phyloP scores from a whole-genome alignment of 1,140 invertebrate species.

The Neocloeon triangulifer region DNA sequence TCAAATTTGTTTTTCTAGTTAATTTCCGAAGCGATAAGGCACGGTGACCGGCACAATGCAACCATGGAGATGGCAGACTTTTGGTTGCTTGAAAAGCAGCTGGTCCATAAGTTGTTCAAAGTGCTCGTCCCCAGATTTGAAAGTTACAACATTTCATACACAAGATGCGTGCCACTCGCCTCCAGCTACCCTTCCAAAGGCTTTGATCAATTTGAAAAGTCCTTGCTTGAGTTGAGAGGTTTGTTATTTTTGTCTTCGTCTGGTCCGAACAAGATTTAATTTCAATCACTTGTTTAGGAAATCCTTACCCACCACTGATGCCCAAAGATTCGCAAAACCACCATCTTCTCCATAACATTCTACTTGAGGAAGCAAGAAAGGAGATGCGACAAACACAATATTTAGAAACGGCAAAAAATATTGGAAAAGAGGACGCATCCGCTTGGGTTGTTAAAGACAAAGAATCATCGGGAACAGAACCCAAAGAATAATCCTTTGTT shows the following conservation, averaged over 20 bases:
- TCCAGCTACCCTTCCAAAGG: slow-evolving; percentile 32
- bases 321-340: slow-evolving; percentile 27
- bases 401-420: too few species aligned
- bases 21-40: slow-evolving; percentile 64
- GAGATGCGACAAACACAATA: too few species aligned
- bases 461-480: too few species aligned
- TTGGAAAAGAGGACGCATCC: too few species aligned
- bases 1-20: slow-evolving; percentile 33
- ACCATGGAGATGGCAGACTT: slow-evolving; percentile 80
- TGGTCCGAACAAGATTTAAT: neutral
- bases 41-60: slow-evolving; percentile 59
- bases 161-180: slow-evolving; percentile 43
- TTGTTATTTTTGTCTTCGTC: neutral
- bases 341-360: slow-evolving; percentile 41
- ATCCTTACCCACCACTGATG: slow-evolving; percentile 30
- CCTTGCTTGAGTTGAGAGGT: slow-evolving; percentile 59
- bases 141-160: slow-evolving; percentile 42
- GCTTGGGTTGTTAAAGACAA: too few species aligned
- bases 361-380: slow-evolving; percentile 46
- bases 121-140: slow-evolving; percentile 65
- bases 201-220: slow-evolving; percentile 23
- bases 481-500: too few species aligned
- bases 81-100: slow-evolving; percentile 73
- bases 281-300: neutral
- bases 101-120: slow-evolving; percentile 84